These are phyloP conservation scores for Cotesia glomerata DNA, from an alignment of 1,140 invertebrate species.

Conservation along the genomic window DNA sequence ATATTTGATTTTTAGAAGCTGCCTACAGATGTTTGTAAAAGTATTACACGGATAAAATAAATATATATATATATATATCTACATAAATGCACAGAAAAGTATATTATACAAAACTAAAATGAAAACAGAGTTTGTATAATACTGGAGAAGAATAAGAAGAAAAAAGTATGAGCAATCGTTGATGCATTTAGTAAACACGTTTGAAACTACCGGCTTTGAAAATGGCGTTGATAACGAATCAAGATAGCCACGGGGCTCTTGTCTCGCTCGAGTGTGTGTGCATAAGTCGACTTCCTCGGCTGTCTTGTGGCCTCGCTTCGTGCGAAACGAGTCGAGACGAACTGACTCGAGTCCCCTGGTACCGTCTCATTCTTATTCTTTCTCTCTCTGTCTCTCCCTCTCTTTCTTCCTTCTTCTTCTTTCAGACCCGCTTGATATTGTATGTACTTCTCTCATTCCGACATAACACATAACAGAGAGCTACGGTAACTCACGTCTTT, in stretches of 20 bases:
- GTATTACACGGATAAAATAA: no score
- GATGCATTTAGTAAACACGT: slow-evolving; percentile 16
- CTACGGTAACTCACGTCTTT: slow-evolving; percentile 4
- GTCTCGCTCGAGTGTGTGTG: slow-evolving; percentile 9
- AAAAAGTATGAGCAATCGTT: neutral
- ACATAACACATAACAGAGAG: no score
- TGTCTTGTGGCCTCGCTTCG: slow-evolving; percentile 18
- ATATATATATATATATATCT: no score
- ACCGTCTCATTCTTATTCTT: neutral
- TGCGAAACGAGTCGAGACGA: slow-evolving; percentile 30
- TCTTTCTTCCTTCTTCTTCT: neutral
- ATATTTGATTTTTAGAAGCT: neutral
- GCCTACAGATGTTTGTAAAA: no score
- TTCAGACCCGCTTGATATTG: neutral
- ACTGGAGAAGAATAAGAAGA: neutral
- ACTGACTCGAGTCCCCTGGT: slow-evolving; percentile 6
- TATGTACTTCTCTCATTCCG: no score
- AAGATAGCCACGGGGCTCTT: slow-evolving; percentile 20
- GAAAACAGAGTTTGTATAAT: neutral
- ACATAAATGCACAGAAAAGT: no score
- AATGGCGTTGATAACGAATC: slow-evolving; percentile 19
- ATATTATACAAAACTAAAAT: neutral
- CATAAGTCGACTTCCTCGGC: slow-evolving; percentile 20
- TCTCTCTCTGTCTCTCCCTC: neutral
- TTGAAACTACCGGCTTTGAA: slow-evolving; percentile 15